These are phyloP conservation scores for Polyommatus iphigenia DNA, from an alignment of 2,888 invertebrate genomes.

Conservation along the genomic window DNA sequence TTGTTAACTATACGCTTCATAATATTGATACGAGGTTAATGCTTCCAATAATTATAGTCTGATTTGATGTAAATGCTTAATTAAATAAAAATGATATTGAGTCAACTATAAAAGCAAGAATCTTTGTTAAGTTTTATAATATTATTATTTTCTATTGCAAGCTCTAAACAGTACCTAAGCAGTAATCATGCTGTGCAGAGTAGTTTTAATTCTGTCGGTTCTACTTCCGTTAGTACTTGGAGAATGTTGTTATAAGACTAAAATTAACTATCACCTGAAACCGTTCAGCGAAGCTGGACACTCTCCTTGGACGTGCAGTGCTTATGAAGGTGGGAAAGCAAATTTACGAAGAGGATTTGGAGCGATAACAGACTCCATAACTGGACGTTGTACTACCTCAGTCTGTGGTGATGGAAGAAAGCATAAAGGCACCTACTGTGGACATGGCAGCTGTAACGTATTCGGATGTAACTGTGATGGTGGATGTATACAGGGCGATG, in stretches of 20 bases:
- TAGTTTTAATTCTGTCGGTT: background rate
- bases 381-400: constrained; percentile 29
- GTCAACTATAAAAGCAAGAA: background rate
- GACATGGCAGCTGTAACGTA: constrained; percentile 8
- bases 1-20: no score
- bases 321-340: constrained; percentile 8
- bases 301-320: background rate
- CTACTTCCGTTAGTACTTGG: background rate
- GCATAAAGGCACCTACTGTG: background rate
- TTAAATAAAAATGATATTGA: background rate
- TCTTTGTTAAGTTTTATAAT: background rate
- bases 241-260: constrained; percentile 29
- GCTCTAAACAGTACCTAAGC: background rate
- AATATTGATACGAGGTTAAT: background rate
- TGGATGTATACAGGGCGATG: constrained; percentile 12
- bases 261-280: constrained; percentile 3
- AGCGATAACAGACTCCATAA: constrained; percentile 32
- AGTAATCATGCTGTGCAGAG: background rate
- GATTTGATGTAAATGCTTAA: background rate
- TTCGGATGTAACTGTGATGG: constrained; percentile 15
- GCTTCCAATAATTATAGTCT: background rate
- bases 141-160: background rate
- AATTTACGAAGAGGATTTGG: constrained; percentile 15
- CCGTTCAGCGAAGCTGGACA: constrained; percentile 1
- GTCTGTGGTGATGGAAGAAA: background rate